These are phyloP conservation scores for Enhydra lutris DNA, from an alignment of 2,113 vertebrate species.

Conservation along the genomic window DNA sequence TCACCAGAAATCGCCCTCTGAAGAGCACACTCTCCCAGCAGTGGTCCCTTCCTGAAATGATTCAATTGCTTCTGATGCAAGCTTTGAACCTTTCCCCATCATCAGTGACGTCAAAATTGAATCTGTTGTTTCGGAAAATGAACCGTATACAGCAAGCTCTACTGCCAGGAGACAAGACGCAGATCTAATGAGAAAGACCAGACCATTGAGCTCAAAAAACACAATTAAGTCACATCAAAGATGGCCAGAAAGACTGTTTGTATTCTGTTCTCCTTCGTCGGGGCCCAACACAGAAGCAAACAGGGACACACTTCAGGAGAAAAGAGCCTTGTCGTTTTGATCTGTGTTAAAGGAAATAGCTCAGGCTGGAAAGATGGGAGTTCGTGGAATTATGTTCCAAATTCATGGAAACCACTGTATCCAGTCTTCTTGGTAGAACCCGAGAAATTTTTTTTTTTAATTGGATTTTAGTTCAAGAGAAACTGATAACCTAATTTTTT, in stretches of 20 bases:
- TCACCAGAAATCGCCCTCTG: conserved; percentile 16
- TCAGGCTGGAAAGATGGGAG: not conserved
- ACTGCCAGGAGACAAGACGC: not conserved
- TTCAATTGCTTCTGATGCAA: conserved; percentile 17
- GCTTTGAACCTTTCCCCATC: not conserved
- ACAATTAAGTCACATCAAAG: not conserved
- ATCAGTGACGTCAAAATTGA: conserved; percentile 4
- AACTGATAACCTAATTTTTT: not conserved
- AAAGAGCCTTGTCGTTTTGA: not conserved
- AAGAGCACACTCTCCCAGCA: conserved; percentile 27
- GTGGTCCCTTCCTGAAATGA: not conserved
- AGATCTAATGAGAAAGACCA: not conserved
- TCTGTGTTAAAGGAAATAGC: not conserved
- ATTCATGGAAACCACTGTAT: not conserved
- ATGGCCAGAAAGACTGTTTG: not conserved
- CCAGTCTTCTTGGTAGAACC: not conserved
- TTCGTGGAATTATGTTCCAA: not conserved
- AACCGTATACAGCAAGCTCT: not conserved
- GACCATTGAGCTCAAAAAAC: not conserved
- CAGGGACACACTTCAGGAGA: not conserved
- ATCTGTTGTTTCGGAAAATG: conserved; percentile 20
- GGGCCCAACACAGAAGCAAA: not conserved
- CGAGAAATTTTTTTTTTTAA: not conserved
- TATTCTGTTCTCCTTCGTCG: not conserved
- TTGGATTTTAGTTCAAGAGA: not conserved